Conservation (phyloP, 2,888 invertebrate genomes). For the Chymomyza amoena region DNA sequence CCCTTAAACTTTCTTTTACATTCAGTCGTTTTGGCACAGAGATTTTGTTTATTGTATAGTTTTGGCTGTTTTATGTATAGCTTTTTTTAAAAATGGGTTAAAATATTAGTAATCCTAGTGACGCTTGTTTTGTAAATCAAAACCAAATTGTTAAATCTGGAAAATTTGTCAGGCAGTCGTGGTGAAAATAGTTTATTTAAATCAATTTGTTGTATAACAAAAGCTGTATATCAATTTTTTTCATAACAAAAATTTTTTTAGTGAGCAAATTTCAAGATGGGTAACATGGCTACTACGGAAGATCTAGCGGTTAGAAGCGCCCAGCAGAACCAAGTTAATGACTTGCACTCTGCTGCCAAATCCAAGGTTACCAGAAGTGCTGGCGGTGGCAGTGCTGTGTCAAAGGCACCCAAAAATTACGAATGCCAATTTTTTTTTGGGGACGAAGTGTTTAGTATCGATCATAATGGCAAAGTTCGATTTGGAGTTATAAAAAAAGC, state of each 20-base stretch:
- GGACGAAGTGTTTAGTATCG: slow-evolving; percentile 94
- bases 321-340: slow-evolving; percentile 18
- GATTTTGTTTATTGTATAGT: slow-evolving; percentile 32
- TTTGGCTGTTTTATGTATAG: slow-evolving; percentile 41
- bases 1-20: no score
- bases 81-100: slow-evolving; percentile 19
- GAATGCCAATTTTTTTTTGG: slow-evolving; percentile 88
- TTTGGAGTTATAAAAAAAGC: slow-evolving; percentile 94
- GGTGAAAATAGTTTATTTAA: neutral
- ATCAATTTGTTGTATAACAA: neutral
- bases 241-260: neutral
- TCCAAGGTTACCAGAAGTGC: slow-evolving; percentile 55
- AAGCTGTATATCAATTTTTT: no score
- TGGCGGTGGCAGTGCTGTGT: slow-evolving; percentile 25
- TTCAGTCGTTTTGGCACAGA: neutral
- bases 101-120: neutral
- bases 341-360: slow-evolving; percentile 3
- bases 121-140: neutral
- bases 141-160: neutral
- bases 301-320: slow-evolving; percentile 52
- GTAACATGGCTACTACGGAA: slow-evolving; percentile 61
- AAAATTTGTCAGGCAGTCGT: neutral
- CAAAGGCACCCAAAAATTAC: slow-evolving; percentile 31
- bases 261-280: slow-evolving; percentile 50
- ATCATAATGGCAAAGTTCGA: slow-evolving; percentile 90